Evolutionary conservation across 1,140 invertebrate genomes (phyloP), one percentile per base, ranked within the genome.

Genomic region (Pogonomyrmex barbatus): DNA sequence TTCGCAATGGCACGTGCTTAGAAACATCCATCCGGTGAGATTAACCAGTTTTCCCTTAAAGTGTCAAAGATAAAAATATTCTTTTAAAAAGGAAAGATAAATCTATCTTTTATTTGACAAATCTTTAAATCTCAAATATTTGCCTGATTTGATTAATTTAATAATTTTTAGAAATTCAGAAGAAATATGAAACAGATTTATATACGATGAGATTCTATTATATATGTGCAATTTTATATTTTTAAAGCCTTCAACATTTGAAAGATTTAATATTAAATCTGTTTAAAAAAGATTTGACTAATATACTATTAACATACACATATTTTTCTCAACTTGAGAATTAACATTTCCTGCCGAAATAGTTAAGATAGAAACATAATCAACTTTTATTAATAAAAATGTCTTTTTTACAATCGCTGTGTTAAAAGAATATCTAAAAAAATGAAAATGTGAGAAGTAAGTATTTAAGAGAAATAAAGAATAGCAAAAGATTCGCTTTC

Each of bases 1-100:
- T 17, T 50, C 42, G 75, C 36, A 36, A n/a, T 45, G 70, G 62
- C 73, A 79, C 84, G 84, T 70, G 60, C 50, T 77, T 30, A 17
- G 45, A 42, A 42, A 30, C n/a, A 30, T 76, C 73, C 17, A 8
- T 4, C 56, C n/a, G 36, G n/a, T 39, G 14, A 42, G 33, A 54
- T 68, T 42, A 39, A 24, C 42, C 24, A 30, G 56, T 14, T 65
- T 67, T 52, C 33, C 3, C 33, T 79, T 24, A 24, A 36, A 42
- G 12, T 45, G 14, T 14, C 24, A 14, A 42, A 45, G 39, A 75
- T 75, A 75, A 33, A 6, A 6, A 30, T 6, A 71, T 30, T 17
- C 52, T 1, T 70, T n/a, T n/a, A n/a, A n/a, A n/a, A n/a, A n/a
- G 30, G 17, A 9, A 2, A 75, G 36, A 24, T 8, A 56, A 54